Evolutionary conservation across 2,797 vertebrate genomes (phyloP).

Genomic region (Tangara arthus): DNA sequence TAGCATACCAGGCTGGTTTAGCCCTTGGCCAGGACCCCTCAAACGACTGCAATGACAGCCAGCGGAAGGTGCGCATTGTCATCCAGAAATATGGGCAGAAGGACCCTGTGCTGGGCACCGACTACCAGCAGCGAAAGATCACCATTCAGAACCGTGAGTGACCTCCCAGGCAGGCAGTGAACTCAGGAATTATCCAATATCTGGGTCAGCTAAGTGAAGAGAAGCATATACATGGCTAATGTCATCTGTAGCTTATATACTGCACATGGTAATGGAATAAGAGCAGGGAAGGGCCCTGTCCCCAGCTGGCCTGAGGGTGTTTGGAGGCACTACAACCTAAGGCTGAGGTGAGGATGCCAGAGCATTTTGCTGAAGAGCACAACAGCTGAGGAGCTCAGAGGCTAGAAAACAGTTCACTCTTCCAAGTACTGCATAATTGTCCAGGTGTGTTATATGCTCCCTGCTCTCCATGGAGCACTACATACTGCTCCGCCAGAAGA

Average conservation of each 20-base stretch:
- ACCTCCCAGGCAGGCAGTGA: not conserved
- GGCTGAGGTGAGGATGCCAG: not conserved
- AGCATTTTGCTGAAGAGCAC: not conserved
- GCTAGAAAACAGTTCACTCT: not conserved
- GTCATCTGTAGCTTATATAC: not conserved
- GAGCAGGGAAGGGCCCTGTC: not conserved
- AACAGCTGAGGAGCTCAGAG: not conserved
- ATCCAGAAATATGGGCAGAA: slow-evolving; percentile 85
- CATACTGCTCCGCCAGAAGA: too few relatives aligned
- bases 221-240: not conserved
- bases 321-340: not conserved
- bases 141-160: slow-evolving; percentile 89
- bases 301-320: not conserved
- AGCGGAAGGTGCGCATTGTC: slow-evolving; percentile 85
- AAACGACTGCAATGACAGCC: slow-evolving; percentile 87
- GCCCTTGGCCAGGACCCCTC: slow-evolving; percentile 88
- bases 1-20: slow-evolving; percentile 88
- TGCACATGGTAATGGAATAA: not conserved
- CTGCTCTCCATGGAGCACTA: too few relatives aligned
- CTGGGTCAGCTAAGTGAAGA: not conserved
- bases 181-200: not conserved
- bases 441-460: too few relatives aligned
- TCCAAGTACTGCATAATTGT: too few relatives aligned
- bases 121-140: slow-evolving; percentile 91
- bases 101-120: slow-evolving; percentile 81